Evolutionary conservation across 1,140 invertebrate genomes (phyloP), one percentile per base, ranked within the genome.

Genomic region (Brachionus plicatilis): DNA sequence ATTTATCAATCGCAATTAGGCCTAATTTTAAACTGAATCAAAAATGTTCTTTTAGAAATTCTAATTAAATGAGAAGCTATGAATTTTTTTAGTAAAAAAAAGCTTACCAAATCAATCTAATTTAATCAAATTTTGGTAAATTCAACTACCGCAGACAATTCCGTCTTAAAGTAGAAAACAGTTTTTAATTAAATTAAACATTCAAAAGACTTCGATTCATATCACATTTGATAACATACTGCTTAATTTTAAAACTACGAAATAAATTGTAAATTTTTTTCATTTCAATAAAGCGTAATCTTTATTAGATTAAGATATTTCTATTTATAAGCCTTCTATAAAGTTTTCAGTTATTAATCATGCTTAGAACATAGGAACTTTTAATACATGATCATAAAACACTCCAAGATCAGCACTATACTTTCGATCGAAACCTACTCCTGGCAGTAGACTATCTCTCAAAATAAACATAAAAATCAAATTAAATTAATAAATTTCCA

Each of bases 401-500:
- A 60, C 53, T 60, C 53, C 20, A 14, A 60, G 20, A 60, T 20
- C n/a, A 60, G 53, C 53, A 20, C 8, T 9, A 60, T 17, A 20
- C 53, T 60, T 60, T 24, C 4, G 8, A 60, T 60, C 53, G n/a
- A 60, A 60, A 60, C 53, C 53, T 60, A 60, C 53, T 60, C 53
- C 53, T 20, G 33, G 33, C 6, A 60, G 6, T 20, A 60, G 53
- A 60, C 53, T 20, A 60, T 60, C 53, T 60, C 7, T 20, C 53
- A 60, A 72, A 72, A 72, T 41, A 68, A 68, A 68, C 27, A 68
- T 27, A 66, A 68, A 68, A 72, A 72, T 72, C 68, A 72, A 72
- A 72, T 72, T 43, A 24, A 72, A 72, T 72, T 72, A 72, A 72
- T 72, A 43, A 72, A 72, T 41, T 43, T 72, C 41, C 24, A 37